Evolutionary conservation across 2,113 vertebrate genomes (phyloP).

Genomic region (Pseudorasbora parva): DNA sequence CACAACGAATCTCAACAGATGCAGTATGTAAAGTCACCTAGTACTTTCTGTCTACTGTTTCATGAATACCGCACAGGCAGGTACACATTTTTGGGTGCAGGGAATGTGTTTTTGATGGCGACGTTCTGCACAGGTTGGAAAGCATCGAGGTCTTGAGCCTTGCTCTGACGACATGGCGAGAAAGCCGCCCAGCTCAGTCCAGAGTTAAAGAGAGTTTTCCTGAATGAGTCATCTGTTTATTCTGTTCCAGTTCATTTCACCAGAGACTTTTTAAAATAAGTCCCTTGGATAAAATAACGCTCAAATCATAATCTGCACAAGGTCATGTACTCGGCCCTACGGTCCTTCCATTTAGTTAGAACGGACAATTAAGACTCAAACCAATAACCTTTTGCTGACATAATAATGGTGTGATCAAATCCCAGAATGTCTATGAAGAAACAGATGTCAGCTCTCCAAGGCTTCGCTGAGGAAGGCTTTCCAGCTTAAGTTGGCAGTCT

Average conservation of each 20-base stretch:
- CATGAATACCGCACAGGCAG: neutral
- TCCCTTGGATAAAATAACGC: slow-evolving; percentile 42
- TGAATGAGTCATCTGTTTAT: slow-evolving; percentile 57
- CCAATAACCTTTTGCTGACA: slow-evolving; percentile 30
- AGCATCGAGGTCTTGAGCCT: neutral
- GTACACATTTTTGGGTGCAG: neutral
- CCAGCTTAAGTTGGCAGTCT: slow-evolving; percentile 14
- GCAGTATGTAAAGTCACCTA: neutral
- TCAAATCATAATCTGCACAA: slow-evolving; percentile 39
- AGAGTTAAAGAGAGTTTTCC: slow-evolving; percentile 55
- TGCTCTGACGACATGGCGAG: slow-evolving; percentile 36
- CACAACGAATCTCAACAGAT: neutral
- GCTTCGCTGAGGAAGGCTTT: slow-evolving; percentile 11
- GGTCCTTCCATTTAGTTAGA: slow-evolving; percentile 31
- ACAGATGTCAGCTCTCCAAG: slow-evolving; percentile 37
- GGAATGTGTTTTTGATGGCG: slow-evolving; percentile 35
- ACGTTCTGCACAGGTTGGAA: slow-evolving; percentile 19
- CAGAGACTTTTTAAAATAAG: slow-evolving; percentile 53
- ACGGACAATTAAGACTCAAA: slow-evolving; percentile 41
- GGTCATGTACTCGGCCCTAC: slow-evolving; percentile 23
- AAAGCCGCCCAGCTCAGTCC: slow-evolving; percentile 35
- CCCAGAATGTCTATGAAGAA: slow-evolving; percentile 29
- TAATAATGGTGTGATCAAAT: slow-evolving; percentile 25
- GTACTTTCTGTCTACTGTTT: neutral
- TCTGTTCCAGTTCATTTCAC: slow-evolving; percentile 55